Base-by-base conservation (phyloP, 2,113 vertebrate species). In the Corythornis cristatus region DNA sequence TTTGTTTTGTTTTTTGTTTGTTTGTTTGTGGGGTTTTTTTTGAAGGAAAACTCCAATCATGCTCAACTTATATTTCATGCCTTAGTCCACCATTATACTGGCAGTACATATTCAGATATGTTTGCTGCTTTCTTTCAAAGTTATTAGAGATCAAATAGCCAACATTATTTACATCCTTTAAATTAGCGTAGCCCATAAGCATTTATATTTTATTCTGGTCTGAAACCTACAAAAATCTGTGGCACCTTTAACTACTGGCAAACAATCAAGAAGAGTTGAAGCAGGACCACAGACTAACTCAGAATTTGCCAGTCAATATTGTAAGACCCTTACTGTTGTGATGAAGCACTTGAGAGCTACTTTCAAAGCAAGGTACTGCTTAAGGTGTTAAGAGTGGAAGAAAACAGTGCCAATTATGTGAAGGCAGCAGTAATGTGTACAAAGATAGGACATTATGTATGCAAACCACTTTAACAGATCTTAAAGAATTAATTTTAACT, bases 401-500 rank as follows among this genome's bases (percentile, higher is more conserved):
- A 53, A 76, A 81, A 68, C 7, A 40, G 9, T 37, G 25, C 5
- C 23, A 64, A 0, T 45, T 37, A 61, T 86, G 4, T 71, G 42
- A 51, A 48, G n/a, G 70, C 48, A 71, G 65, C 3, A 4, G 33
- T 33, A 29, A 17, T 4, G 3, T 28, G 33, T 60, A 62, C 18
- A 71, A 68, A 84, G 42, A 60, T 16, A 42, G 14, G 14, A 56
- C 20, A 72, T 82, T 86, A 31, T 22, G 7, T 42, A 54, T 33
- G 33, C 51, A 81, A 28, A 71, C 15, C 10, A 16, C 8, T 53
- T 48, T 21, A 85, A 42, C 57, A 79, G 61, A 22, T 90, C 31
- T 73, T 62, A 87, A 90, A 76, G 35, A 93, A 93, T 92, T 93
- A 72, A 83, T 86, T 77, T 77, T 83, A 46, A 46, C 19, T 1